Base-by-base conservation (phyloP, 2,113 vertebrate species). In the Sinosuthora webbiana region DNA sequence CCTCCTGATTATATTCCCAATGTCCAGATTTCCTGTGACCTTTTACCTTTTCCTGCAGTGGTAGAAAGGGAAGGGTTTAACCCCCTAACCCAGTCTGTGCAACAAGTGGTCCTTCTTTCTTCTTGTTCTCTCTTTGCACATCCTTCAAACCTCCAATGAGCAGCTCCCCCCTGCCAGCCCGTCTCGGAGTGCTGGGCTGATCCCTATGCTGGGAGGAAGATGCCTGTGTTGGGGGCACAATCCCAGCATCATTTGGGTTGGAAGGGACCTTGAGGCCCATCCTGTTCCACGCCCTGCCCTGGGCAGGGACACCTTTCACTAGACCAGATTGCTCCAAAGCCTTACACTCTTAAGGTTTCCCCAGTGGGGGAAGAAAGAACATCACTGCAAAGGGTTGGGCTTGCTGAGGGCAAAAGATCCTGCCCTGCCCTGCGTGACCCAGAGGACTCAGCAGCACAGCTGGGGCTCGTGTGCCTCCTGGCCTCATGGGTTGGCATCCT, bases 101-200 rank as follows among this genome's bases (percentile, higher is more conserved):
- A 74, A 35, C 27, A 60, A 56, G 27, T 9, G 24, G 6, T 23
- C 23, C 28, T 60, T 37, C 75, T 67, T 68, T 59, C 39, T 63
- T 71, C 37, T 47, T 31, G 3, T 49, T 65, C 42, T 52, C 31
- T 57, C 60, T 41, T 68, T 39, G 35, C 41, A 5, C 15, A 30
- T 27, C 24, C 60, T 56, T 60, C 41, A 62, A 45, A 9, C 17
- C 17, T 67, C 28, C 65, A 47, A 2, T 3, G 37, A 47, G 31
- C 22, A 7, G 45, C 24, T 73, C 10, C 35, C 28, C 6, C 24
- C 44, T 81, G 41, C 42, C 42, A 57, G 39, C 18, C 44, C 0
- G 0, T 65, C 39, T 13, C 1, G 3, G 45, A 35, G 55, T 2
- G 1, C 49, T 6, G 39, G 49, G 31, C 49, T 71, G 77, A 8